phyloP scores from a whole-genome alignment of 2,113 vertebrate species.

The Caloenas nicobarica region DNA sequence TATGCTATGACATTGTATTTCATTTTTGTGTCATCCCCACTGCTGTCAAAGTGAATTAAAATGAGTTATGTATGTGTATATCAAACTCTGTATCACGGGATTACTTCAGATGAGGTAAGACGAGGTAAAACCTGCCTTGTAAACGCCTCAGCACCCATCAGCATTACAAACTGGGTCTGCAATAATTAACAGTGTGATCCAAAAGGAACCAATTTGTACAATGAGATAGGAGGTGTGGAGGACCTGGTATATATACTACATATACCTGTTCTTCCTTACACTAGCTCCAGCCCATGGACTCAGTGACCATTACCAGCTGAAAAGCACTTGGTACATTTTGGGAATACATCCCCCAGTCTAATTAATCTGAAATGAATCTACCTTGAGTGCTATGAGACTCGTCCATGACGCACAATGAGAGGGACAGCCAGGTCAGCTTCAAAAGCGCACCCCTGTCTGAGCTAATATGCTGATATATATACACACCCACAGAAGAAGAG shows the following conservation, averaged over 20 bases:
- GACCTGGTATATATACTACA: background rate
- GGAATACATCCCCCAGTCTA: background rate
- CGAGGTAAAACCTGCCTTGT: background rate
- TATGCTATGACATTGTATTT: background rate
- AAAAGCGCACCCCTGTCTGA: background rate
- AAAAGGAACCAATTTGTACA: background rate
- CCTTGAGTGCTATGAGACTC: background rate
- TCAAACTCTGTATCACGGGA: background rate
- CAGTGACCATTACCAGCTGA: background rate
- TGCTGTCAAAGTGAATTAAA: background rate
- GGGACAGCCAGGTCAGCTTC: background rate
- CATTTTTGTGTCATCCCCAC: background rate
- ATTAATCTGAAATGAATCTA: background rate
- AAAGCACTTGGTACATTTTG: background rate
- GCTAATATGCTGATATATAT: background rate
- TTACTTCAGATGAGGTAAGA: background rate
- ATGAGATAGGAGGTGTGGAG: background rate
- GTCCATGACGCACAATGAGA: background rate
- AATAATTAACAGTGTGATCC: background rate
- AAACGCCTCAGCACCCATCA: background rate
- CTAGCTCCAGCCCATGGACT: background rate
- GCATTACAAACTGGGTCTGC: background rate
- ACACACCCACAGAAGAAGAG: background rate
- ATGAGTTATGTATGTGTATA: background rate
- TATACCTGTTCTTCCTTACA: rapidly evolving